These are phyloP conservation scores for Albula glossodonta DNA, from an alignment of 2,113 vertebrate genomes.

Conservation along the genomic window DNA sequence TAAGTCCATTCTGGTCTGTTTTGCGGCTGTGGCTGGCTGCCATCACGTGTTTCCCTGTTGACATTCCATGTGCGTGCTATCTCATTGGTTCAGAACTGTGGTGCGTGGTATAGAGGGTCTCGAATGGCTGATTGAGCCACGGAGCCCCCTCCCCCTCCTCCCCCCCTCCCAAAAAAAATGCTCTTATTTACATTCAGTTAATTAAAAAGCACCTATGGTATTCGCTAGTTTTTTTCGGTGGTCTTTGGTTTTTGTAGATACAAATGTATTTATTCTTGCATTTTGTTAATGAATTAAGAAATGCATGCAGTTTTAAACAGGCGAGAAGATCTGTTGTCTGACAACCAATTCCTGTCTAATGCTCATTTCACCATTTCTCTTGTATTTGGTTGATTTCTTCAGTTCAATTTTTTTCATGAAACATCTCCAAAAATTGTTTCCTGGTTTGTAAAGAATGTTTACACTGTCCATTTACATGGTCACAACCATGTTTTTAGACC, in stretches of 20 bases:
- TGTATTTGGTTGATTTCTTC: not conserved
- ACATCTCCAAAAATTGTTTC: not conserved
- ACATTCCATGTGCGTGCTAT: constrained; percentile 39
- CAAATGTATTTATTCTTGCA: not conserved
- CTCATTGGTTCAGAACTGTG: not conserved
- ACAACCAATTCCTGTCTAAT: not conserved
- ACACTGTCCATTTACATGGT: not conserved
- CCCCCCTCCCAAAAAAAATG: too few relatives aligned
- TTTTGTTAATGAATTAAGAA: not conserved
- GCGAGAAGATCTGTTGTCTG: not conserved
- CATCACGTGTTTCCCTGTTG: constrained; percentile 51
- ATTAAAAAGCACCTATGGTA: not conserved
- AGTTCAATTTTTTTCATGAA: too few relatives aligned
- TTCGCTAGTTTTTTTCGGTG: constrained; percentile 5
- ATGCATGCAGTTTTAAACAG: not conserved
- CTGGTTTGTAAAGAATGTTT: not conserved
- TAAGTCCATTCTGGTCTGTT: constrained; percentile 21
- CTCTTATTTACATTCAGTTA: not conserved
- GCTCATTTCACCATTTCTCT: not conserved
- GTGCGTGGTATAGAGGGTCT: not conserved
- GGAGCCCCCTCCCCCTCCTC: too few relatives aligned
- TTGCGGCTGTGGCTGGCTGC: constrained; percentile 23
- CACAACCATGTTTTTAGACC: not conserved
- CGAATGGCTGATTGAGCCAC: constrained; percentile 9
- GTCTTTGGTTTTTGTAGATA: not conserved